A percentile compares a stretch with the other conserved stretches of the same genome.
Conservation (phyloP, 2,113 vertebrate genomes). For the Dasyornis broadbenti region DNA sequence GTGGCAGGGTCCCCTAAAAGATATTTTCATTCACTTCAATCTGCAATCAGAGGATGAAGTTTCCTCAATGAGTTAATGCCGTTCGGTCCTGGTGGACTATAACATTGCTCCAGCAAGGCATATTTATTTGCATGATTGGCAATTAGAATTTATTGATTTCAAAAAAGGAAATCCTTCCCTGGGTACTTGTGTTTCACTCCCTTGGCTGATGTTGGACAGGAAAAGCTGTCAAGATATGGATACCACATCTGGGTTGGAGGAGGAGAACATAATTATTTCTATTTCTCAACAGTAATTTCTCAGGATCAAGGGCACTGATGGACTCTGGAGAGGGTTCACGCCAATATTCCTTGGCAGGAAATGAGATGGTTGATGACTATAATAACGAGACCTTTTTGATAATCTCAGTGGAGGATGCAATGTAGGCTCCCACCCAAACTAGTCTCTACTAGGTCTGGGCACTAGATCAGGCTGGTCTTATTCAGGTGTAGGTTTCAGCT, state of each 20-base stretch:
- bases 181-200: slow-evolving; percentile 47
- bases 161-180: slow-evolving; percentile 61
- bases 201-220: slow-evolving; percentile 14
- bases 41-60: slow-evolving; percentile 7
- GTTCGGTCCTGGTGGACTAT: slow-evolving; percentile 15
- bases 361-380: slow-evolving; percentile 51
- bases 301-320: slow-evolving; percentile 57
- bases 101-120: slow-evolving; percentile 33
- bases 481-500: not conserved
- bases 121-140: slow-evolving; percentile 65
- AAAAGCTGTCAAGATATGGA: slow-evolving; percentile 54
- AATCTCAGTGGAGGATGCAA: slow-evolving; percentile 41
- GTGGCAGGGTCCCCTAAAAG: not conserved
- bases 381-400: slow-evolving; percentile 35
- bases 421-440: not conserved
- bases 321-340: slow-evolving; percentile 55
- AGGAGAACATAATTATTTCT: slow-evolving; percentile 59
- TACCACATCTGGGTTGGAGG: slow-evolving; percentile 54
- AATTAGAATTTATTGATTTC: slow-evolving; percentile 68
- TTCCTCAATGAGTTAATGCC: slow-evolving; percentile 32
- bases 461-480: not conserved
- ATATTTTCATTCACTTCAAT: slow-evolving; percentile 9
- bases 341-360: slow-evolving; percentile 53
- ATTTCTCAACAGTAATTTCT: slow-evolving; percentile 63
- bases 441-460: not conserved